Evolutionary conservation across 2,888 invertebrate species (phyloP).

Genomic region (Meiosimyza platycephala): DNA sequence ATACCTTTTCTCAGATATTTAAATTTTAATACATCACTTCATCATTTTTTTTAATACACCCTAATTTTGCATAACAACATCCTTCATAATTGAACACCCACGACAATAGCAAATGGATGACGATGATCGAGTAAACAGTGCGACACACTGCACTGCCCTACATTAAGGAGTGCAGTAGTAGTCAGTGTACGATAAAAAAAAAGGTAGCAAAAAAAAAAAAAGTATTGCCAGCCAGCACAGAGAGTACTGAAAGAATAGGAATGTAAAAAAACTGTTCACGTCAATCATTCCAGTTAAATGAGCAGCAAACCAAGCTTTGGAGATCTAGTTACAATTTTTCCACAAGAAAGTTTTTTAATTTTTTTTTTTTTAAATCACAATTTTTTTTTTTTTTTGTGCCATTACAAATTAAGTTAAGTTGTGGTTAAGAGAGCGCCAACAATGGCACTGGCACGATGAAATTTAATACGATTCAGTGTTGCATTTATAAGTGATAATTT

Average conservation of each 20-base stretch:
- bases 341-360: not conserved
- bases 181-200: not conserved
- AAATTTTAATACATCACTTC: too few relatives aligned
- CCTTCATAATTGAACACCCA: conserved; percentile 17
- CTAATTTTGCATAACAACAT: not conserved
- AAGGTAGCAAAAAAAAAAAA: not conserved
- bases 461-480: too few relatives aligned
- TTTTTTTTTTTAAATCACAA: not conserved
- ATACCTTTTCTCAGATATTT: too few relatives aligned
- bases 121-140: not conserved
- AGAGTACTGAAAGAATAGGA: not conserved
- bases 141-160: not conserved
- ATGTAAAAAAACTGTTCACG: conserved; percentile 36
- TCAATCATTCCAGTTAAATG: conserved; percentile 45
- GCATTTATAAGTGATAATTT: too few relatives aligned
- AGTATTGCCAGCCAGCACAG: not conserved
- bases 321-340: conserved; percentile 22
- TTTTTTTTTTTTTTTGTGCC: not conserved
- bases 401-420: not conserved
- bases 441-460: not conserved
- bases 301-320: conserved; percentile 31
- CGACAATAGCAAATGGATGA: not conserved
- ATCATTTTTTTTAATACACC: too few relatives aligned
- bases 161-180: not conserved
- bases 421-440: not conserved